These are phyloP conservation scores for Ctenicera cuprea DNA, from an alignment of 2,888 invertebrate species.

Conservation along the genomic window DNA sequence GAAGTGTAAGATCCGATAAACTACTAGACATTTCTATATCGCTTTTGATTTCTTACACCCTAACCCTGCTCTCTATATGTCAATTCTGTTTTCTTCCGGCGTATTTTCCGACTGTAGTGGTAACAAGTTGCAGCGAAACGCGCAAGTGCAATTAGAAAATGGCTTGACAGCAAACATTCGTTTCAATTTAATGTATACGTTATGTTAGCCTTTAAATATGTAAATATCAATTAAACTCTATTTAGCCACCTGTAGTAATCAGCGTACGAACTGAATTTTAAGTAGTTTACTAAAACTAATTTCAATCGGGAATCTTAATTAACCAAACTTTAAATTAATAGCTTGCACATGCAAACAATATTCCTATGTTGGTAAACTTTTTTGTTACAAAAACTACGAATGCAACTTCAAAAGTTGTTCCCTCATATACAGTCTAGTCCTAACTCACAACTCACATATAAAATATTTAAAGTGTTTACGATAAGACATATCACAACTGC, in stretches of 20 bases:
- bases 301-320: conserved; percentile 21
- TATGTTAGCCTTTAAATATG: neutral
- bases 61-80: neutral
- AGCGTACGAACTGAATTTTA: conserved; percentile 32
- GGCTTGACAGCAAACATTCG: neutral
- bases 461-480: too few relatives aligned
- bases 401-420: too few relatives aligned
- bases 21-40: conserved; percentile 27
- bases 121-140: neutral
- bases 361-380: too few relatives aligned
- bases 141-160: neutral
- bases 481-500: too few relatives aligned
- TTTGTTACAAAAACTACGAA: too few relatives aligned
- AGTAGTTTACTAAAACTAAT: conserved; percentile 34
- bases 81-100: conserved; percentile 9
- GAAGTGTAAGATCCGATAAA: conserved; percentile 29
- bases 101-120: neutral
- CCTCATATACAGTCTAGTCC: too few relatives aligned
- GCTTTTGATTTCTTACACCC: conserved; percentile 19
- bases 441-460: too few relatives aligned
- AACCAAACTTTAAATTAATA: too few relatives aligned
- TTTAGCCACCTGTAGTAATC: conserved; percentile 39
- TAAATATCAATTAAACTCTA: conserved; percentile 41
- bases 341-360: too few relatives aligned
- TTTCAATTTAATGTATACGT: neutral